phyloP scores from a whole-genome alignment of 1,140 invertebrate species.

The Berghia stephanieae region DNA sequence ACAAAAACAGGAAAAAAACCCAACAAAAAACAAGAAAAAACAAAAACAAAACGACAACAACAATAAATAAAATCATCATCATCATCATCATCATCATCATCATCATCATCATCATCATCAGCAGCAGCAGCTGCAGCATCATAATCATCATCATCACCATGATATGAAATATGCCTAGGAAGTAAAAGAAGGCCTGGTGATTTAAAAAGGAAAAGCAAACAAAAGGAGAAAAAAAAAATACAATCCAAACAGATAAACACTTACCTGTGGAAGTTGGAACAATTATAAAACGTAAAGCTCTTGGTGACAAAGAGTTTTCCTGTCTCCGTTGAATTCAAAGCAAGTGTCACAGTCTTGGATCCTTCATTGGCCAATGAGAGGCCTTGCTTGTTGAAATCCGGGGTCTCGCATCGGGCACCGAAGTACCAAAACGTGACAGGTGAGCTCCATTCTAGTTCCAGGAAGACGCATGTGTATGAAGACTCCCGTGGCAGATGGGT shows the following conservation, averaged over 20 bases:
- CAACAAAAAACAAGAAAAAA: too few species aligned
- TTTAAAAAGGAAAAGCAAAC: not conserved
- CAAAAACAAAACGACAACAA: too few species aligned
- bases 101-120: too few species aligned
- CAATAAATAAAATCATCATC: too few species aligned
- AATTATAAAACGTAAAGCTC: conserved; percentile 55
- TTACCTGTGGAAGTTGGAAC: conserved; percentile 51
- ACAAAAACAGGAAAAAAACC: too few species aligned
- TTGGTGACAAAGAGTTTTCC: conserved; percentile 48
- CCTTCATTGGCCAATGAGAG: conserved; percentile 38
- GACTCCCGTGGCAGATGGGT: conserved; percentile 44
- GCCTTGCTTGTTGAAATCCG: conserved; percentile 41
- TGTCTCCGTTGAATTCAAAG: conserved; percentile 53
- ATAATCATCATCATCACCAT: too few species aligned
- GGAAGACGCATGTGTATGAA: conserved; percentile 53
- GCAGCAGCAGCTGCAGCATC: too few species aligned
- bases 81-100: too few species aligned
- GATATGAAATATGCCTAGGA: too few species aligned
- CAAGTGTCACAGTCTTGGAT: conserved; percentile 47
- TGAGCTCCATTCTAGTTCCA: conserved; percentile 40
- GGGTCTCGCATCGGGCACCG: conserved; percentile 45
- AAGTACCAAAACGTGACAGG: conserved; percentile 41
- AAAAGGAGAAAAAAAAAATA: not conserved
- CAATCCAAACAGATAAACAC: not conserved
- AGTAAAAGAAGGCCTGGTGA: too few species aligned